These are phyloP conservation scores for Oreortyx pictus DNA, from an alignment of 2,797 vertebrate genomes.

Conservation along the genomic window DNA sequence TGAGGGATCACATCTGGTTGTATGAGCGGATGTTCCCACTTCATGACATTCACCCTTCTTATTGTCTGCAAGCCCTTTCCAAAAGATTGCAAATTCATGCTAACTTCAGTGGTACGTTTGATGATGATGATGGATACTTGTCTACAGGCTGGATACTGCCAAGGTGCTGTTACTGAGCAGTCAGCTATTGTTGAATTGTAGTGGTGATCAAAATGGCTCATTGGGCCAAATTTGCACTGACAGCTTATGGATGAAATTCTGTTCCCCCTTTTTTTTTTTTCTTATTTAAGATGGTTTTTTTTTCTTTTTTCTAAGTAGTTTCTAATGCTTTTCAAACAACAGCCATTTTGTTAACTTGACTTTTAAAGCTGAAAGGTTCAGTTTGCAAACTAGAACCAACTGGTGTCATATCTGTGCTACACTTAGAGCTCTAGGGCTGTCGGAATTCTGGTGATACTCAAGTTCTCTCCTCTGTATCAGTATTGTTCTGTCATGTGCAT, in stretches of 20 bases:
- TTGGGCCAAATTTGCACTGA: neutral
- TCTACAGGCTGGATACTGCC: neutral
- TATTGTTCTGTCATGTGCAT: fast-evolving
- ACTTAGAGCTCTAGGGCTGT: neutral
- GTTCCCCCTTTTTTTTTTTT: neutral
- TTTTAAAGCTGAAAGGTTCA: neutral
- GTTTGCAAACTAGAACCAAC: neutral
- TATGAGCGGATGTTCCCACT: neutral
- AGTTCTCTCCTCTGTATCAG: neutral
- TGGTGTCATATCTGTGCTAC: neutral
- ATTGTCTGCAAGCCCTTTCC: neutral
- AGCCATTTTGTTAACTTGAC: neutral
- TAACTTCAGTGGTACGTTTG: neutral
- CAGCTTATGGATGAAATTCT: neutral
- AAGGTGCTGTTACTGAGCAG: neutral
- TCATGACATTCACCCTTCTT: neutral
- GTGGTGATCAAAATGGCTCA: neutral
- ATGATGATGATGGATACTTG: neutral
- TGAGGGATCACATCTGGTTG: neutral
- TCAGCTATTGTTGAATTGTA: neutral
- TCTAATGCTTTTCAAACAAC: neutral
- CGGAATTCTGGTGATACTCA: neutral
- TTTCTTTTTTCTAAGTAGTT: neutral
- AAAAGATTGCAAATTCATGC: neutral
- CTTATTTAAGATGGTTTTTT: fast-evolving